Evolutionary conservation across 2,888 invertebrate genomes (phyloP), one percentile per base, ranked within the genome.

Genomic region (Caenorhabditis parvicauda): DNA sequence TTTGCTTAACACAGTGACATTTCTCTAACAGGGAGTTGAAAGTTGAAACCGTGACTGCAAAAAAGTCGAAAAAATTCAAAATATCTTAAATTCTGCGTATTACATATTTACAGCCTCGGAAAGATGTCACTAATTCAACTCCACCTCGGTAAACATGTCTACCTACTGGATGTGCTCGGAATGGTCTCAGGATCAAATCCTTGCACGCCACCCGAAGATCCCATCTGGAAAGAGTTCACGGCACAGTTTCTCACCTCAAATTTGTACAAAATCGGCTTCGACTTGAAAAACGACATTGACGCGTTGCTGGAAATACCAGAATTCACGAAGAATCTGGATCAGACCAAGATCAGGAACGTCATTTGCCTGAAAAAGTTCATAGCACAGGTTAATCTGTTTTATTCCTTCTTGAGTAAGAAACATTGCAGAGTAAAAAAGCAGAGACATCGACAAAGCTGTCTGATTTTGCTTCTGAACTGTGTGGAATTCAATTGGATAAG

Each of bases 211-310:
- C 22, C 50, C 1, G 27, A 27, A n/a, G 46, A 53, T 4, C 49
- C 51, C 1, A 51, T 50, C 4, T 70, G 70, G 70, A 37, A 37
- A 6, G 29, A 47, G 19, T 70, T 70, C 27, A 54, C 64, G 3
- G 37, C 27, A 3, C 21, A 54, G 5, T 49, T 70, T 14, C 54
- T 70, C 5, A n/a, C 9, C 2, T 45, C 54, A 4, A 28, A n/a
- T n/a, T n/a, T n/a, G n/a, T n/a, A n/a, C n/a, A n/a, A n/a, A n/a
- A 54, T 61, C 6, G 60, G 66, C 37, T 69, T 69, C 47, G 69
- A 64, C 42, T 47, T 69, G 17, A 19, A 47, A 5, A 67, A 67
- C 42, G 69, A 69, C 49, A 24, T 69, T 22, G 54, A 58, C 19
- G 64, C 66, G 19, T 44, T 69, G 9, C 42, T 58, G 21, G 37